Base-by-base conservation (phyloP, 2,888 invertebrate species). In the Drosophila rellima region DNA sequence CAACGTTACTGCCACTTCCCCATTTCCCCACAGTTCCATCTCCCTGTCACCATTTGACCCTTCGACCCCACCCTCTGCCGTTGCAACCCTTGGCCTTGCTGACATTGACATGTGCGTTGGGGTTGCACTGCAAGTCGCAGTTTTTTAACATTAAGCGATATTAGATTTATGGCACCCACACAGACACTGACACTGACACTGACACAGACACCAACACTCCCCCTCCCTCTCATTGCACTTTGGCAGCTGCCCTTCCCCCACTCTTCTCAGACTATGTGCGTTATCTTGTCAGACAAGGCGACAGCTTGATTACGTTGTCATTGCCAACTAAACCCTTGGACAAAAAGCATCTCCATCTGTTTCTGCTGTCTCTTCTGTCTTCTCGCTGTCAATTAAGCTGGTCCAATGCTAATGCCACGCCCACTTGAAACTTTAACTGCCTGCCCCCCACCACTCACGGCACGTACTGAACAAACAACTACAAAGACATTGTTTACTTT, bases 71-170 rank as follows among this genome's bases (percentile, higher is more conserved):
- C 23, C 23, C 23, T 23, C 23, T 6, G 23, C n/a, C 48, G 11
- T 20, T 23, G 7, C 39, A 60, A 18, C 42, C 33, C 42, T 55
- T 61, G 45, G 26, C 55, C 40, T 33, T 26, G 29, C 26, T 79
- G 74, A 70, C 75, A 78, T 70, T 81, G 78, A 78, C 81, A 77
- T 70, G 81, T 63, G 47, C 52, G 55, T 55, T 31, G 61, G 52
- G 37, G 29, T 39, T 40, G 56, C 35, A 50, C 10, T 68, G 63
- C 50, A 59, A 39, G 15, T 40, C 44, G 18, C 66, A 48, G 63
- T 65, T 74, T 77, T 79, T 82, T 68, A 69, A 67, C 79, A 81
- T 86, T 79, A 80, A 74, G 48, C 70, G 72, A 74, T 74, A 77
- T 82, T 75, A 75, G 82, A 86, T 86, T 84, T 85, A 84, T 79